A percentile compares a stretch with the other conserved stretches of the same genome.
phyloP scores from a whole-genome alignment of 2,888 invertebrate genomes.

The Trichogramma evanescens region DNA sequence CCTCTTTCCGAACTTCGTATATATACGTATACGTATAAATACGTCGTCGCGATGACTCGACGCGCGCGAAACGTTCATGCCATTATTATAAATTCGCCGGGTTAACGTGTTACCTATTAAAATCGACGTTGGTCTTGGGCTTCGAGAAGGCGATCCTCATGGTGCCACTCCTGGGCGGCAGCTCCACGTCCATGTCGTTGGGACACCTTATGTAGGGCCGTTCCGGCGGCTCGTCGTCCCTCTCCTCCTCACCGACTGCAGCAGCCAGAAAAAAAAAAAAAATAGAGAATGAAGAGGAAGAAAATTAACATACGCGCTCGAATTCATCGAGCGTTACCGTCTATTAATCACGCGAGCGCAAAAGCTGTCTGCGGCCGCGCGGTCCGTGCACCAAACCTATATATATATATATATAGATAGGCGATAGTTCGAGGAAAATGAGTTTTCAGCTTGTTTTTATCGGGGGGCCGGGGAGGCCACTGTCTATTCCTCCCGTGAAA shows the following conservation, averaged over 20 bases:
- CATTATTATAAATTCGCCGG: neutral
- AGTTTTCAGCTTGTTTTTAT: neutral
- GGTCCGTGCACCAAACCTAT: no score
- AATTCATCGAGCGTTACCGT: neutral
- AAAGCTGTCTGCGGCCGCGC: neutral
- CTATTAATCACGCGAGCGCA: conserved; percentile 8
- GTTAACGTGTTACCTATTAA: conserved; percentile 48
- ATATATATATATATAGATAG: no score
- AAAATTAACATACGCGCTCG: neutral
- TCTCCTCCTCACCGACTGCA: no score
- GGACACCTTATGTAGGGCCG: conserved; percentile 61
- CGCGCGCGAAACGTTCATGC: no score
- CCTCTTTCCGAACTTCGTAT: neutral
- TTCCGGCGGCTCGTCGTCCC: conserved; percentile 36
- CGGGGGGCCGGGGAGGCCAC: no score
- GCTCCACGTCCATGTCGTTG: conserved; percentile 53
- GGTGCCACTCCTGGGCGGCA: conserved; percentile 49
- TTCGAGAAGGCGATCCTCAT: conserved; percentile 51
- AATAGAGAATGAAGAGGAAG: neutral
- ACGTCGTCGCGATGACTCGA: neutral
- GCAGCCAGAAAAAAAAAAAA: neutral
- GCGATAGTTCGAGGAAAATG: neutral
- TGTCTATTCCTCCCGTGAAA: neutral
- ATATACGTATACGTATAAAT: neutral
- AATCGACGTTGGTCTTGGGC: conserved; percentile 61